phyloP scores from a whole-genome alignment of 2,888 invertebrate genomes.

The Eilema depressum region DNA sequence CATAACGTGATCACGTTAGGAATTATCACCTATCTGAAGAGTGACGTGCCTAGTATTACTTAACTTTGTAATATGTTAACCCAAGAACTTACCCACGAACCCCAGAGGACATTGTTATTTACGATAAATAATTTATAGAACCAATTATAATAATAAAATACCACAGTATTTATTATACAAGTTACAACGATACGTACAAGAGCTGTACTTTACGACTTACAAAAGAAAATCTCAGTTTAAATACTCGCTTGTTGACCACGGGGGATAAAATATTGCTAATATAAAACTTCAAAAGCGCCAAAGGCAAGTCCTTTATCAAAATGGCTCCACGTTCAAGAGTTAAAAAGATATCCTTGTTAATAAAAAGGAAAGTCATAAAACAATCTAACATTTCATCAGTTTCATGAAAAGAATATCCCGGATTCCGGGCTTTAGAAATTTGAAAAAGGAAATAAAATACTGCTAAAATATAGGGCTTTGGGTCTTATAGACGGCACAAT shows the following conservation, averaged over 20 bases:
- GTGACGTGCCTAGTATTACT: not conserved
- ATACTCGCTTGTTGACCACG: constrained; percentile 38
- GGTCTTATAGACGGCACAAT: not conserved
- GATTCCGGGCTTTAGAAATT: not conserved
- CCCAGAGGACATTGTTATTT: not conserved
- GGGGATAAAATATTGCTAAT: constrained; percentile 39
- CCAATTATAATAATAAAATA: constrained; percentile 9
- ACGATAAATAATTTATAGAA: not conserved
- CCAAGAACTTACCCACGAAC: not conserved
- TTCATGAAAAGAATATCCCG: not conserved
- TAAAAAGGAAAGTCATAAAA: constrained; percentile 7
- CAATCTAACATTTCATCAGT: not conserved
- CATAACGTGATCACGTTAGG: not conserved
- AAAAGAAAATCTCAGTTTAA: constrained; percentile 35
- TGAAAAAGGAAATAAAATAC: not conserved
- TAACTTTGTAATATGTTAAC: not conserved
- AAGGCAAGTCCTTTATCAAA: constrained; percentile 34
- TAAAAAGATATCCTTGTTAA: constrained; percentile 5
- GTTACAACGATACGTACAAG: constrained; percentile 31
- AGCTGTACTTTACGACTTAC: constrained; percentile 40
- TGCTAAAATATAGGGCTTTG: not conserved
- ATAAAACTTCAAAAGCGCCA: constrained; percentile 40
- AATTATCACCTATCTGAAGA: not conserved
- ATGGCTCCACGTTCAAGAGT: constrained; percentile 26
- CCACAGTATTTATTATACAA: constrained; percentile 20